Base-by-base conservation (phyloP, 2,888 invertebrate genomes). In the Dinocampus coccinellae region DNA sequence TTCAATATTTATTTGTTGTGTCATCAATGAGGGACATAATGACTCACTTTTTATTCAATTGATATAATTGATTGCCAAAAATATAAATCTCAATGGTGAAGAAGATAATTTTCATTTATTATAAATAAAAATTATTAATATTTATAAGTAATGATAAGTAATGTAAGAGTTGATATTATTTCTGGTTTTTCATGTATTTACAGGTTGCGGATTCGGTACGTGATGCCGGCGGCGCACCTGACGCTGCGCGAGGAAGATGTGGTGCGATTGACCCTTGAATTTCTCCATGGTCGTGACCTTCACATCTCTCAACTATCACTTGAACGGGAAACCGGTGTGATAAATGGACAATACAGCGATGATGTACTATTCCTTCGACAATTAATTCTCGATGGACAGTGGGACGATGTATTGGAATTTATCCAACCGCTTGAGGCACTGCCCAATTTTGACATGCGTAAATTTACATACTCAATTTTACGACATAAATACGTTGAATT, bases 381-480 rank as follows among this genome's bases (percentile, higher is more conserved):
- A 88, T 92, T 98, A 66, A 97, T 98, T 78, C 91, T 98, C 68
- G 98, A 98, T 87, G 98, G 98, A 20, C 97, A 98, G 88, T 98
- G 98, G 98, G 98, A 98, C 88, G 97, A 98, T 87, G 97, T 96
- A 0, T 89, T 97, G 73, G 97, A 98, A 86, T 98, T 98, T 88
- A 95, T 98, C 73, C 97, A 98, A 89, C 98, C 98, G 0, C 90
- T 98, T 67, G 94, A 95, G 84, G 92, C 93, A 10, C 88, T 94
- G 73, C 93, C 92, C 81, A 91, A 93, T 53, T 98, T 98, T 87
- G 94, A 97, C 86, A 92, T 92, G 85, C 92, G 93, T 80, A 93
- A 93, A 86, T 96, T 97, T 87, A 94, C 94, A 80, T 98, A 95
- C 85, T 91, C 94, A 70, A 95, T 98, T 76, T 90, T 96, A 70